Evolutionary conservation across 2,797 vertebrate species (phyloP), one percentile per base, ranked within the genome.

Genomic region (Malurus splendens): DNA sequence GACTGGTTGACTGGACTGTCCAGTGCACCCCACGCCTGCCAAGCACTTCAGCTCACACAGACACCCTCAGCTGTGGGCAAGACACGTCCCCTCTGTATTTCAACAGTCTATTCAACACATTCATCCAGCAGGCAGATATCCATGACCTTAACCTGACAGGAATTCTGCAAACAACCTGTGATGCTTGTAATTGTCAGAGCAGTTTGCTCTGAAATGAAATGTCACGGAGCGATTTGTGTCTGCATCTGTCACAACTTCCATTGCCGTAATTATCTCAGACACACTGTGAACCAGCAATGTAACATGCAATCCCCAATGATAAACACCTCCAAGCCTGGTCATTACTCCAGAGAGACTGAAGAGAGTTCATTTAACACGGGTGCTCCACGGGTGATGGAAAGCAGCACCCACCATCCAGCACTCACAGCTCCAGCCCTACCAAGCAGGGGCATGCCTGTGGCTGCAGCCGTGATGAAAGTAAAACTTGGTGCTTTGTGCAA

Each of bases 201-300:
- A 38, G 81, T 50, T 89, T 82, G 72, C 72, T 83, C 66, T 71
- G 82, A 81, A 95, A 96, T 91, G 52, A 88, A 94, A 80, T 72
- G 78, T 86, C 94, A 64, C 1, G 5, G 66, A 72, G 78, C 62
- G 77, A 93, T 91, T 85, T 90, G 76, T 77, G 82, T 36, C 78
- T 86, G 77, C 17, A 64, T 73, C 82, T 85, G 90, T 74, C 76
- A 67, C 59, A 10, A 60, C 80, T 86, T 92, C 86, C 77, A 85
- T 2, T 74, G 85, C 72, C 28, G 6, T 81, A 90, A 95, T 83
- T 86, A 90, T 62, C 83, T 78, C 92, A 92, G 90, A 85, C 94
- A 90, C 75, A 10, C 54, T 47, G 44, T 65, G 67, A 71, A 33
- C 36, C 60, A 56, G 87, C 66, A 47, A 42, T 23, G 51, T 24